phyloP scores from a whole-genome alignment of 1,140 invertebrate genomes.

The Zaprionus tsacasi region DNA sequence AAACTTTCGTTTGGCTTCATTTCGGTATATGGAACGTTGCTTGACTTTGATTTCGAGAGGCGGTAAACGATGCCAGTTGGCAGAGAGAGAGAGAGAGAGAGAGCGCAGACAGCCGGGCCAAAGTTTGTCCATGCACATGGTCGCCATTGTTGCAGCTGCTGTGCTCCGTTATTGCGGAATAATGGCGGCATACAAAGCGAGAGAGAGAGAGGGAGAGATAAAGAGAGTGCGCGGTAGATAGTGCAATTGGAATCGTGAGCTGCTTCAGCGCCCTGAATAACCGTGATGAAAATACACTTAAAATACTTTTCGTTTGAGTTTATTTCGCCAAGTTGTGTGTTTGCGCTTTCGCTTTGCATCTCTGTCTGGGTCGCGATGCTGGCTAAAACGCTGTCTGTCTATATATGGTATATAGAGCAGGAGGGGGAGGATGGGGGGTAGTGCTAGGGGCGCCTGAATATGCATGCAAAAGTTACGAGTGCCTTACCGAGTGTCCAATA shows the following conservation, averaged over 20 bases:
- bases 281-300: constrained; percentile 82
- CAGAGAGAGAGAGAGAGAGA: constrained; percentile 19
- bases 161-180: constrained; percentile 58
- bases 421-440: background rate
- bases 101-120: constrained; percentile 29
- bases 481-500: constrained; percentile 89
- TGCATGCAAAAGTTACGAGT: constrained; percentile 63
- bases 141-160: constrained; percentile 31
- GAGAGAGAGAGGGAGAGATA: background rate
- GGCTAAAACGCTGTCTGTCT: constrained; percentile 46
- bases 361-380: constrained; percentile 51
- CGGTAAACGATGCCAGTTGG: constrained; percentile 74
- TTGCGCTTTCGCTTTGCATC: background rate
- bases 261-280: constrained; percentile 68
- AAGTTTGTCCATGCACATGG: constrained; percentile 62
- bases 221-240: constrained; percentile 29
- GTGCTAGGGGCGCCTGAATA: constrained; percentile 39
- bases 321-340: constrained; percentile 51
- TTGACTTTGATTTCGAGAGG: constrained; percentile 70
- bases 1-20: constrained; percentile 67
- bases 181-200: constrained; percentile 34
- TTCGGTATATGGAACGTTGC: constrained; percentile 53
- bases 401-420: constrained; percentile 22
- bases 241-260: constrained; percentile 70
- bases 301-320: constrained; percentile 80